Percentiles rank a stretch among this genome's conserved stretches.
These are phyloP conservation scores for Ptiloglossa arizonensis DNA, from an alignment of 1,140 invertebrate genomes.

Conservation along the genomic window DNA sequence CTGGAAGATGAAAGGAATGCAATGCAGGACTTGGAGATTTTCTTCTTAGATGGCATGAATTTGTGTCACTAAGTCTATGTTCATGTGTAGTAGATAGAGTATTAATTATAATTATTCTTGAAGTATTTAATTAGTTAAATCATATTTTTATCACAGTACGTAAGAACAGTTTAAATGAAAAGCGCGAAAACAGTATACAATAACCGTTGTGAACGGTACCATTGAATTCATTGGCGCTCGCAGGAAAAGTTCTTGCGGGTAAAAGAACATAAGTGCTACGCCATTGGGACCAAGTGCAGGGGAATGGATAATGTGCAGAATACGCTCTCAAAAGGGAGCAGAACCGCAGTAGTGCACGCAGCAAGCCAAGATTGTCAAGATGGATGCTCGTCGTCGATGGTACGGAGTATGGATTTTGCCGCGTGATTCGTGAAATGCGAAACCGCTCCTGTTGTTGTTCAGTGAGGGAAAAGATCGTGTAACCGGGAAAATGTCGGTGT, in stretches of 20 bases:
- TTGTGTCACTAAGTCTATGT: too few relatives aligned
- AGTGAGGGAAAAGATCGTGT: conserved; percentile 3
- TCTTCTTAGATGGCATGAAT: neutral
- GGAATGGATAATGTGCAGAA: conserved; percentile 55
- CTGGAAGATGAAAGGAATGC: too few relatives aligned
- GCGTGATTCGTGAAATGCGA: conserved; percentile 70
- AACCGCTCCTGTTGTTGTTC: conserved; percentile 34
- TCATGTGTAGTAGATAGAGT: too few relatives aligned
- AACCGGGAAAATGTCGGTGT: conserved; percentile 15
- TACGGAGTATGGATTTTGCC: conserved; percentile 74
- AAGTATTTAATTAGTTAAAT: too few relatives aligned
- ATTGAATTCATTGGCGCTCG: conserved; percentile 16
- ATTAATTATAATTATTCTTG: too few relatives aligned
- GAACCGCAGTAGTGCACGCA: conserved; percentile 50
- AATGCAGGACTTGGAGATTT: too few relatives aligned
- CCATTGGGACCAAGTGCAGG: conserved; percentile 45
- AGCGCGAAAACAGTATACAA: neutral
- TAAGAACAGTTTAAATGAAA: neutral
- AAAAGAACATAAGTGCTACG: conserved; percentile 37
- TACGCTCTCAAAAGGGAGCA: conserved; percentile 52
- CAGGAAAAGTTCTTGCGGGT: neutral
- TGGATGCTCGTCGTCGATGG: conserved; percentile 72
- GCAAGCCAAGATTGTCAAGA: conserved; percentile 70
- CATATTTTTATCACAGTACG: too few relatives aligned
- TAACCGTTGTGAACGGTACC: conserved; percentile 13